Evolutionary conservation across 1,140 invertebrate species (phyloP), one percentile per base, ranked within the genome.

Genomic region (Camponotus floridanus): DNA sequence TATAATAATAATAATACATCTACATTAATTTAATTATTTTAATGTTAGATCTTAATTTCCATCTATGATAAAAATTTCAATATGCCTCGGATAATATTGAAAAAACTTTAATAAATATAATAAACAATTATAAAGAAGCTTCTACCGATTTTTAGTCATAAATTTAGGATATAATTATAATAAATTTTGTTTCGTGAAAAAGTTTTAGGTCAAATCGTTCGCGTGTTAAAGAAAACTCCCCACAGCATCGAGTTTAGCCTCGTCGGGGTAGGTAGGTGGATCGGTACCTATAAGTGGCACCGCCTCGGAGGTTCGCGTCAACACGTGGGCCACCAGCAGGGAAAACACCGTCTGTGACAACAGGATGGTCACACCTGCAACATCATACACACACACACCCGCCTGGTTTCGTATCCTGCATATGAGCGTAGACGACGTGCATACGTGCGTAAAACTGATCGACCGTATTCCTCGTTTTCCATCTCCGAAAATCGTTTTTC

Each of bases 281-380:
- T 93, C 89, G 94, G 94, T 97, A 99, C 98, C 99, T 98, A 99
- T 98, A 94, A 99, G 96, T 94, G 99, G 98, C 94, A 99, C 97
- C 94, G 98, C 98, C 95, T 99, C 99, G 94, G 98, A 99, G 94
- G 98, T 99, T 96, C 99, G 98, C 95, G 99, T 99, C 96, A 99
- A 98, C 94, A 98, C 97, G 97, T 99, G 97, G 95, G 97, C 98
- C 96, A 99, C 97, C 97, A 99, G 97, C 96, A 99, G 97, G 96
- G 99, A 99, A 97, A 99, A 99, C 96, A 99, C 98, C 96, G 99
- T 99, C 97, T 99, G 97, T 94, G 99, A 99, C 96, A 99, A 98
- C 95, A 99, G 97, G 96, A 99, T 99, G 96, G 98, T 99, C 95
- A 99, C 98, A 97, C 98, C 98, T 99, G 98, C 93, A 98, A 98